A percentile compares a stretch with the other conserved stretches of the same genome.
Conservation (phyloP, 1,140 invertebrate species). For the Oedothorax gibbosus region DNA sequence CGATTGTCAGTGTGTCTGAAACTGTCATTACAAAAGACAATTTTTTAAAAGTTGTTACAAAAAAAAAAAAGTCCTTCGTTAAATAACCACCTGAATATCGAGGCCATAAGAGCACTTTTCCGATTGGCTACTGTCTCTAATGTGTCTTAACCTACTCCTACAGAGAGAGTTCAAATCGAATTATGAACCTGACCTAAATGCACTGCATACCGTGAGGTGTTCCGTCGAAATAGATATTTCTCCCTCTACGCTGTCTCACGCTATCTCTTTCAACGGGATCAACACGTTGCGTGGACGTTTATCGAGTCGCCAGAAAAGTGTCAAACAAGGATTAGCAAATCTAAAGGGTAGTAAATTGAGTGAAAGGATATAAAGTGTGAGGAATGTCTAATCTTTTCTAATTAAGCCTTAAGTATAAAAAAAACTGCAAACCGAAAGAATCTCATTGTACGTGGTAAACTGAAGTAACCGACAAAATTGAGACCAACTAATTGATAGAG, state of each 20-base stretch:
- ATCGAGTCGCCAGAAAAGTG: slow-evolving; percentile 35
- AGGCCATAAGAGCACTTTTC: slow-evolving; percentile 27
- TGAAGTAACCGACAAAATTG: no score
- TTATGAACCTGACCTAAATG: slow-evolving; percentile 50
- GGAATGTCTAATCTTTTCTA: no score
- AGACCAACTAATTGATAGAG: not conserved
- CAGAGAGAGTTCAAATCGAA: slow-evolving; percentile 15
- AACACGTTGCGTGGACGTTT: slow-evolving; percentile 25
- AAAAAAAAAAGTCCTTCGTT: slow-evolving; percentile 26
- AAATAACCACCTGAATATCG: slow-evolving; percentile 25
- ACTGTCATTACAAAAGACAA: no score
- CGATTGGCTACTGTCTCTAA: slow-evolving; percentile 34
- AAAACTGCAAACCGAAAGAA: no score
- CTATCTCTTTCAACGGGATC: slow-evolving; percentile 30
- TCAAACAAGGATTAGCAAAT: slow-evolving; percentile 36
- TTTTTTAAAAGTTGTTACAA: no score
- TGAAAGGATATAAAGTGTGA: no score
- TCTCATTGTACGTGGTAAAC: no score
- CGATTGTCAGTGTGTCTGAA: no score
- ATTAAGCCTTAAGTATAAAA: no score
- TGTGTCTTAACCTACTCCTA: slow-evolving; percentile 38
- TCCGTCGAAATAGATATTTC: slow-evolving; percentile 1
- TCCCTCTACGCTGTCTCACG: not conserved
- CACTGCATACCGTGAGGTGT: slow-evolving; percentile 28
- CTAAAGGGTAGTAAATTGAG: no score